Evolutionary conservation across 2,797 vertebrate species (phyloP), one percentile per base, ranked within the genome.

Genomic region (Oryzias dopingdopingensis): DNA sequence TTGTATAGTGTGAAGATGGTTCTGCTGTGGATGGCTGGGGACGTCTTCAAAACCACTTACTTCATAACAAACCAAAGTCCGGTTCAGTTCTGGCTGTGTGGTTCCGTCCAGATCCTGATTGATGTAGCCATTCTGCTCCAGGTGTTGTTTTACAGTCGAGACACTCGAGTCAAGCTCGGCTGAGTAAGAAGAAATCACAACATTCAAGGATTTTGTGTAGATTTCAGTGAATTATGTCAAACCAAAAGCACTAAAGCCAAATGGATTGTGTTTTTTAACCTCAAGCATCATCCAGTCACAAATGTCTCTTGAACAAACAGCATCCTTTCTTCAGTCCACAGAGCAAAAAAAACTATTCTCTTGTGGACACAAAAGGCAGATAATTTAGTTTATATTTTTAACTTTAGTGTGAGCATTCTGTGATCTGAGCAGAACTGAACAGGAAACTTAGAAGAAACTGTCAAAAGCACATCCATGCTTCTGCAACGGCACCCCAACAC

Each of bases 31-130:
- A 91, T 75, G 0, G 90, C 89, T 0, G 93, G 93, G 0, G 93
- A 93, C 37, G 14, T 91, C 78, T 94, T 94, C 83, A 94, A 94
- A 86, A 93, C 93, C 3, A 56, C 73, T 4, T 94, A 93, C 85
- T 94, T 94, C 23, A 79, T 93, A 63, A 70, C 91, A 54, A 93
- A 92, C 4, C 81, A 90, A 24, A 93, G 91, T 49, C 93, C 93
- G 0, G 14, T 81, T 49, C 93, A 94, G 86, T 94, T 94, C 82
- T 89, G 90, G 85, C 62, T 88, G 56, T 94, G 93, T 5, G 91
- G 93, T 13, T 72, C 76, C 0, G 70, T 85, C 42, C 93, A 94
- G 82, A 93, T 94, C 76, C 64, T 91, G 6, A 85, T 92, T 3
- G 93, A 94, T 7, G 58, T 83, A 14, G 86, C 84, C 75, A 94